Percentiles rank a stretch among this genome's conserved stretches.
These are phyloP conservation scores for Nansenia antarctica DNA, from an alignment of 2,113 vertebrate genomes.

Conservation along the genomic window DNA sequence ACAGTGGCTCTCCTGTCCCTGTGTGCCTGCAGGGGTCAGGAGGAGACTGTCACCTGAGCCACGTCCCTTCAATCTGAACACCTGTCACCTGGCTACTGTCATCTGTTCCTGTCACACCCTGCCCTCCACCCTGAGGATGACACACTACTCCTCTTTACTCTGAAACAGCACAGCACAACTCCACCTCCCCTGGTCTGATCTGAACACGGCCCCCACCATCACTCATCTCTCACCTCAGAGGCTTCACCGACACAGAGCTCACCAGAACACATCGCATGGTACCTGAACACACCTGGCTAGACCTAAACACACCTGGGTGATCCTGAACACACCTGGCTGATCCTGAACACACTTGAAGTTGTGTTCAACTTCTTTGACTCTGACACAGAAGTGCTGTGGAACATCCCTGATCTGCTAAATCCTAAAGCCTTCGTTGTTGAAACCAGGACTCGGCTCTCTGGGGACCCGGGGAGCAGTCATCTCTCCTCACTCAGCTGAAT, in stretches of 20 bases:
- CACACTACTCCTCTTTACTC: constrained; percentile 4
- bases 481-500: no score
- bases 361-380: not conserved
- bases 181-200: not conserved
- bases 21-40: constrained; percentile 48
- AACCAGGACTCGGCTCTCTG: not conserved
- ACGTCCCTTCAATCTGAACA: constrained; percentile 4
- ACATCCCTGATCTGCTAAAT: not conserved
- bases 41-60: constrained; percentile 20
- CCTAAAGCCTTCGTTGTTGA: not conserved
- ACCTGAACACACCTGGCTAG: not conserved
- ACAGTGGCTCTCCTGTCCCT: not conserved
- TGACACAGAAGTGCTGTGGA: not conserved
- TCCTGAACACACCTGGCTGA: not conserved
- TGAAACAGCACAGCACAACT: not conserved
- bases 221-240: not conserved
- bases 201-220: not conserved
- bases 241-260: not conserved
- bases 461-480: no score
- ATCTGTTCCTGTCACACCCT: constrained; percentile 47
- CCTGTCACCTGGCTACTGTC: constrained; percentile 14
- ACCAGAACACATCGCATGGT: constrained; percentile 2
- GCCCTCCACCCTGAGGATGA: not conserved
- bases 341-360: not conserved
- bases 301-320: constrained; percentile 10